Conservation (phyloP, 2,797 vertebrate genomes). For the Cryptoblepharus egeriae region DNA sequence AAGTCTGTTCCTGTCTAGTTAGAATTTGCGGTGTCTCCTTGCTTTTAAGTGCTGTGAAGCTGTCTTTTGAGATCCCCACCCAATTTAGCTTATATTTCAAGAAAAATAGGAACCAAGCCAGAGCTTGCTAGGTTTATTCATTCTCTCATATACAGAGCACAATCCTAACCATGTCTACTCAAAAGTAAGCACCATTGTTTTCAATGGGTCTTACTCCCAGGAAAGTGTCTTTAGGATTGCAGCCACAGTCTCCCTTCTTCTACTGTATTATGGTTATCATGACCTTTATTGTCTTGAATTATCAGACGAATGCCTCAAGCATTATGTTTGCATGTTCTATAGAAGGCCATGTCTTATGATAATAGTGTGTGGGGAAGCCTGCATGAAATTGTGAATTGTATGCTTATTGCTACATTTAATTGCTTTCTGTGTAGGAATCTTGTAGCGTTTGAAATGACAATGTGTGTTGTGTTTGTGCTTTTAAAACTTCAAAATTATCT, state of each 20-base stretch:
- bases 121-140: slow-evolving; percentile 27
- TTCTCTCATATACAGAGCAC: too few relatives aligned
- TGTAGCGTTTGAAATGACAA: neutral
- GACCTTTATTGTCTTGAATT: neutral
- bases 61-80: slow-evolving; percentile 14
- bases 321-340: neutral
- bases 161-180: too few relatives aligned
- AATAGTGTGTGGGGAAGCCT: neutral
- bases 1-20: slow-evolving; percentile 42
- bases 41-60: slow-evolving; percentile 26
- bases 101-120: slow-evolving; percentile 10
- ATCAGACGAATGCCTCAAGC: neutral
- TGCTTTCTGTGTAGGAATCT: neutral
- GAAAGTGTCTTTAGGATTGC: too few relatives aligned
- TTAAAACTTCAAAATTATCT: neutral
- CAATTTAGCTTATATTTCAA: slow-evolving; percentile 35
- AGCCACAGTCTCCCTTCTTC: neutral
- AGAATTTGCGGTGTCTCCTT: slow-evolving; percentile 42
- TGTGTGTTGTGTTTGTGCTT: neutral
- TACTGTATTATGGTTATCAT: neutral
- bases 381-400: neutral
- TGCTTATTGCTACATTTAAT: neutral
- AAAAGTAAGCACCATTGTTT: too few relatives aligned
- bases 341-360: neutral
- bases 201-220: too few relatives aligned